phyloP scores from a whole-genome alignment of 2,797 vertebrate genomes.

The Thalassophryne amazonica region DNA sequence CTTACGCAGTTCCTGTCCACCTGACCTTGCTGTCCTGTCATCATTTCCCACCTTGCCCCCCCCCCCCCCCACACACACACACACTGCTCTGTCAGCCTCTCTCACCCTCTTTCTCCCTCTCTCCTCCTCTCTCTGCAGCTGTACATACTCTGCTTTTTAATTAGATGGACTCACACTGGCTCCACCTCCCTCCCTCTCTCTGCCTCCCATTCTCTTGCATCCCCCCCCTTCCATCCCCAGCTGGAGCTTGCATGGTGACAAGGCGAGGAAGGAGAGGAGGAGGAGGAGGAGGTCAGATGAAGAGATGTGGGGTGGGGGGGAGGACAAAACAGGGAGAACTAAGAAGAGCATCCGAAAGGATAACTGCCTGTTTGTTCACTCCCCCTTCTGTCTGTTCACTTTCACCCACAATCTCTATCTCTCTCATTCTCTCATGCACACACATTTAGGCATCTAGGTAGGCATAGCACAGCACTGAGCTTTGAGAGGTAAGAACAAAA shows the following conservation, averaged over 20 bases:
- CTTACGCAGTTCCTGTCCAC: constrained; percentile 61
- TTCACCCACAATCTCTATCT: constrained; percentile 44
- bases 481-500: constrained; percentile 58
- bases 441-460: constrained; percentile 60
- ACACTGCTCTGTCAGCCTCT: constrained; percentile 32
- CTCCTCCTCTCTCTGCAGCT: constrained; percentile 67
- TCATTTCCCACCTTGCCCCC: constrained; percentile 35
- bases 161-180: constrained; percentile 68
- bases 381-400: constrained; percentile 69
- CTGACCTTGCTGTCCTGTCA: constrained; percentile 67
- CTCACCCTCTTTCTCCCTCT: constrained; percentile 24
- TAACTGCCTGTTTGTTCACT: constrained; percentile 75
- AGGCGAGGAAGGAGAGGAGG: constrained; percentile 33
- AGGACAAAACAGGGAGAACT: constrained; percentile 48
- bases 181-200: constrained; percentile 60
- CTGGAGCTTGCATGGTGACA: constrained; percentile 62
- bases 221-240: constrained; percentile 6
- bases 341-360: constrained; percentile 65
- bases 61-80: constrained; percentile 4
- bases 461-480: constrained; percentile 54
- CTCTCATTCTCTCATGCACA: constrained; percentile 13
- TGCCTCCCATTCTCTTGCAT: constrained; percentile 21
- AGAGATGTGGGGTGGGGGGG: constrained; percentile 42
- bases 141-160: constrained; percentile 82
- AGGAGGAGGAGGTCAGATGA: constrained; percentile 67